Conservation (phyloP, 2,888 invertebrate species). For the Ichneumoninae sp. region DNA sequence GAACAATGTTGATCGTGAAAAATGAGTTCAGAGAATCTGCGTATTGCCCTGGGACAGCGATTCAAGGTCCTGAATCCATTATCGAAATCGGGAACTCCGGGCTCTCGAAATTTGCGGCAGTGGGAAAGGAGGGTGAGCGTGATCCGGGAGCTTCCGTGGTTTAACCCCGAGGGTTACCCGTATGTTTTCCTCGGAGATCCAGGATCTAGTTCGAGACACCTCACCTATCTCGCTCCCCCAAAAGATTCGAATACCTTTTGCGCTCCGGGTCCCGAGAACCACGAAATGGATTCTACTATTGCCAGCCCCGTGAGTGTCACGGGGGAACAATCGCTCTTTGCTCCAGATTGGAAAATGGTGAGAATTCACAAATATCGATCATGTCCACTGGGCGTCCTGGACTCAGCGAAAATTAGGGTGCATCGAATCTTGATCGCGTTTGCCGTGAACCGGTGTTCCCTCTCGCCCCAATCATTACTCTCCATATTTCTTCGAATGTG, state of each 20-base stretch:
- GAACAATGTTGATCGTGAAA: neutral
- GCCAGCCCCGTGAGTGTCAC: neutral
- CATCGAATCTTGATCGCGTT: neutral
- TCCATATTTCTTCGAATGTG: neutral
- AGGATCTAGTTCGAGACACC: slow-evolving; percentile 15
- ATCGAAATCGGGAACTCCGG: neutral
- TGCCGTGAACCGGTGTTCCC: too few relatives aligned
- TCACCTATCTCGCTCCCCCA: neutral
- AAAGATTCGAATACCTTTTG: slow-evolving; percentile 2
- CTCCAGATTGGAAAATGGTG: neutral
- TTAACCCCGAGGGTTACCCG: slow-evolving; percentile 20
- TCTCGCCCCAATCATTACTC: neutral
- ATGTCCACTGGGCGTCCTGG: too few relatives aligned
- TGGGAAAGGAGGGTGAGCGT: slow-evolving; percentile 17
- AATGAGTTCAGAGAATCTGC: neutral
- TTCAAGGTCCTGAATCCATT: neutral
- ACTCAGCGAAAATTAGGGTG: neutral
- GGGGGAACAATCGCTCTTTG: slow-evolving; percentile 2
- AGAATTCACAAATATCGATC: slow-evolving; percentile 6
- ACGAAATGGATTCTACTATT: slow-evolving; percentile 12
- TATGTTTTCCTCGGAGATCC: neutral
- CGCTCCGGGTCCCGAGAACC: neutral
- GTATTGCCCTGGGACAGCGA: neutral
- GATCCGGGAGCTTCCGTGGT: slow-evolving; percentile 22
- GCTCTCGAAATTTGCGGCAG: slow-evolving; percentile 3